These are phyloP conservation scores for Caenorhabditis sp. DNA, from an alignment of 2,888 invertebrate genomes.

Conservation along the genomic window DNA sequence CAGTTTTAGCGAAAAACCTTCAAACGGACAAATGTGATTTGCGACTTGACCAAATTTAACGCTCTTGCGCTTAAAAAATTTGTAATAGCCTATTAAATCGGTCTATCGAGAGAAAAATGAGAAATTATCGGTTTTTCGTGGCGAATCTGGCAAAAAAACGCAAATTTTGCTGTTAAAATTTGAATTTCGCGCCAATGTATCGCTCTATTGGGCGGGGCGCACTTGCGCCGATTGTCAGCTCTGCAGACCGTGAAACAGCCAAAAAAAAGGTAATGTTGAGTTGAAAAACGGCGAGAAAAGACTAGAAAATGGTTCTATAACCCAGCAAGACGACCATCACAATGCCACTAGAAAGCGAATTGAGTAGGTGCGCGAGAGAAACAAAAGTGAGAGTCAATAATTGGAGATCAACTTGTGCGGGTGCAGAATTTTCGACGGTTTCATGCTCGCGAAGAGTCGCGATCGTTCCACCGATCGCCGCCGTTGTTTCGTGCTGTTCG, in stretches of 20 bases:
- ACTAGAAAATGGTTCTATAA: constrained; percentile 28
- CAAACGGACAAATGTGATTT: too few species aligned
- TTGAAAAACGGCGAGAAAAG: background rate
- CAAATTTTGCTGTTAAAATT: too few species aligned
- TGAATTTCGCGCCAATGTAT: too few species aligned
- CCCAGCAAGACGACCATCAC: constrained; percentile 29
- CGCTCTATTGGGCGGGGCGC: too few species aligned
- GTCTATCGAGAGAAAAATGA: too few species aligned
- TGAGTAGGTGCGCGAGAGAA: background rate
- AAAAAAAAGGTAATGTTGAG: background rate
- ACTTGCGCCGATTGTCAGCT: too few species aligned
- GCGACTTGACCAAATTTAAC: too few species aligned
- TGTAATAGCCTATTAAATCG: too few species aligned
- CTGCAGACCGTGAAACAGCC: background rate
- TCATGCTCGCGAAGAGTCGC: constrained; percentile 63
- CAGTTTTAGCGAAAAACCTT: too few species aligned
- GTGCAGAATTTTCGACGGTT: constrained; percentile 61
- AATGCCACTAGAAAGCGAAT: constrained; percentile 6
- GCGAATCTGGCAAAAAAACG: too few species aligned
- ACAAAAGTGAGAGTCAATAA: constrained; percentile 24
- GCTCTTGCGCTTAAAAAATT: too few species aligned
- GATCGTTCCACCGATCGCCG: constrained; percentile 68
- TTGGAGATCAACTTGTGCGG: constrained; percentile 58
- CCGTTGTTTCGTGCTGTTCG: constrained; percentile 59
- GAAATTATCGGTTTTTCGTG: too few species aligned